Percentiles rank a stretch among this genome's conserved stretches.
Conservation (phyloP, 2,113 vertebrate species). For the Lynx canadensis region DNA sequence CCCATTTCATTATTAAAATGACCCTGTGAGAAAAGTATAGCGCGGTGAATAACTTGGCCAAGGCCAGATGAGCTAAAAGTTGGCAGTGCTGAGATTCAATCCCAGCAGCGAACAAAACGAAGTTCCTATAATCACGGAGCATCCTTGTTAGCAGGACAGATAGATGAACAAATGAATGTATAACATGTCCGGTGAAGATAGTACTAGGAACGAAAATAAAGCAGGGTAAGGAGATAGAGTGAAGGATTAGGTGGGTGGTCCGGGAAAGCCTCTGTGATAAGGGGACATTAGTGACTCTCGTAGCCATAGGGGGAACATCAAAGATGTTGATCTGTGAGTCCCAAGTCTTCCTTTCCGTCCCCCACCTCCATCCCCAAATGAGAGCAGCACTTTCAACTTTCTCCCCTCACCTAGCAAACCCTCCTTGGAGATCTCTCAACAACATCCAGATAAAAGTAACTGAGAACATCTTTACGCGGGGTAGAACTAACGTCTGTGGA, state of each 20-base stretch:
- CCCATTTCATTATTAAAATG: conserved; percentile 45
- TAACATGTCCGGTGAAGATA: background rate
- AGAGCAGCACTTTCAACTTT: background rate
- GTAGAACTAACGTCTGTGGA: background rate
- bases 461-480: background rate
- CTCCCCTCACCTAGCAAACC: background rate
- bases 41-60: background rate
- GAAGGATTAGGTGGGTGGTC: background rate
- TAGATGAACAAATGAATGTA: background rate
- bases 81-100: background rate
- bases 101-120: background rate
- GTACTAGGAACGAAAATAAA: background rate
- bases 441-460: background rate
- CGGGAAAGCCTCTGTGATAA: accelerated
- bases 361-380: background rate
- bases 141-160: background rate
- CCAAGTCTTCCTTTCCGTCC: background rate
- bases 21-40: background rate
- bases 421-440: background rate
- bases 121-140: background rate
- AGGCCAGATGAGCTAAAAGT: background rate
- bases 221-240: background rate
- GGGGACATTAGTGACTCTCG: background rate
- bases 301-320: background rate
- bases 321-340: background rate